Evolutionary conservation across 2,888 invertebrate species (phyloP).

Genomic region (Acholoe squamosa): DNA sequence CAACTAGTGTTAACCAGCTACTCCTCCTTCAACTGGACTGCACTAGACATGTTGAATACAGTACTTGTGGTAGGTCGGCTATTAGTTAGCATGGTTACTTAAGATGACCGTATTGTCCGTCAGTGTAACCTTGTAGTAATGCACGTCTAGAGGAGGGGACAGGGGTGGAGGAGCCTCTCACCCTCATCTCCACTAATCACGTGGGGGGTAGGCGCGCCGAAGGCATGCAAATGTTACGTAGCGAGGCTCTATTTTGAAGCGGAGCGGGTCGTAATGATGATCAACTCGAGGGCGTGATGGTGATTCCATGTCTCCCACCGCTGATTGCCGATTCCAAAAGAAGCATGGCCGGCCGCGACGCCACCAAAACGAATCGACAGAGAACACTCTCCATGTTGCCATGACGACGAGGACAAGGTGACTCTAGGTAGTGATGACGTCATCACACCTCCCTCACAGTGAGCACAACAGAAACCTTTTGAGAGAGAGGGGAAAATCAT

Average conservation of each 20-base stretch:
- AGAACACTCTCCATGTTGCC: not conserved
- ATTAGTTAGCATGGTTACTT: no score
- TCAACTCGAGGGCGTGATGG: conserved; percentile 36
- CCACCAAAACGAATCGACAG: not conserved
- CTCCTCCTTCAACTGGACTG: no score
- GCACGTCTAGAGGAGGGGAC: not conserved
- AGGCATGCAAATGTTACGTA: conserved; percentile 12
- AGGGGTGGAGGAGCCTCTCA: no score
- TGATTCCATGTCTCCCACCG: conserved; percentile 8
- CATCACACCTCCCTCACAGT: not conserved
- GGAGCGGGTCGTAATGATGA: conserved; percentile 7
- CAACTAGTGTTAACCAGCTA: no score
- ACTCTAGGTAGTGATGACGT: not conserved
- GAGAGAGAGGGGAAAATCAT: not conserved
- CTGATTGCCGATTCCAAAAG: conserved; percentile 26
- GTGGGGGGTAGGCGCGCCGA: not conserved
- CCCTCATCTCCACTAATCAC: not conserved
- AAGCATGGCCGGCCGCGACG: not conserved
- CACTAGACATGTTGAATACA: no score
- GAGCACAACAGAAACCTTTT: not conserved
- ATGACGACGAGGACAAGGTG: not conserved
- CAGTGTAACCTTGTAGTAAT: not conserved
- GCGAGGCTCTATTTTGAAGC: conserved; percentile 31
- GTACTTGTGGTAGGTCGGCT: no score
- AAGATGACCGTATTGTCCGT: no score